phyloP scores from a whole-genome alignment of 2,797 vertebrate species.

The Enteromius unitaeniatus region DNA sequence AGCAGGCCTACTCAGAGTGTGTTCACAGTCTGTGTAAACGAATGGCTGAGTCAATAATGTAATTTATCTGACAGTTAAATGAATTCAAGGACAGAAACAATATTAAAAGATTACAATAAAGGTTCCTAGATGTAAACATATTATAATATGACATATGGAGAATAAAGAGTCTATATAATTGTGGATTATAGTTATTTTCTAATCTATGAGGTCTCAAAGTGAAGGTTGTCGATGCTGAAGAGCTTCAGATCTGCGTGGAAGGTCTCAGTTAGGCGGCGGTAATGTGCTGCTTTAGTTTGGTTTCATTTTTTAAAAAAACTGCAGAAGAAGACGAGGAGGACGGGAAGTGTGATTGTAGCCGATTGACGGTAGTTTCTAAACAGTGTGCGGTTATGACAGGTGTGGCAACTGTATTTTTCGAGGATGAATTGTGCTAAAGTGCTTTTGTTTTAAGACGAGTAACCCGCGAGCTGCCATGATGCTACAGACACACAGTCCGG shows the following conservation, averaged over 20 bases:
- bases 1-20: background rate
- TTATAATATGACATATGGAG: background rate
- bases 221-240: background rate
- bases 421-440: background rate
- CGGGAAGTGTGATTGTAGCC: conserved; percentile 20
- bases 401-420: background rate
- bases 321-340: conserved; percentile 6
- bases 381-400: conserved; percentile 34
- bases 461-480: background rate
- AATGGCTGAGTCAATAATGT: background rate
- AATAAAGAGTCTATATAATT: too few relatives aligned
- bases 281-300: background rate
- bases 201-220: background rate
- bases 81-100: background rate
- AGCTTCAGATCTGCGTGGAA: background rate
- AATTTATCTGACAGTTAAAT: background rate
- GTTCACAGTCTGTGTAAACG: background rate
- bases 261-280: background rate
- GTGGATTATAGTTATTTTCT: background rate
- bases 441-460: conserved; percentile 3
- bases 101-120: background rate
- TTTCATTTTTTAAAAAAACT: background rate
- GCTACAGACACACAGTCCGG: background rate
- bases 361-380: background rate
- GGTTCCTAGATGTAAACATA: background rate